phyloP scores from a whole-genome alignment of 2,888 invertebrate genomes.

The Elegia similella region DNA sequence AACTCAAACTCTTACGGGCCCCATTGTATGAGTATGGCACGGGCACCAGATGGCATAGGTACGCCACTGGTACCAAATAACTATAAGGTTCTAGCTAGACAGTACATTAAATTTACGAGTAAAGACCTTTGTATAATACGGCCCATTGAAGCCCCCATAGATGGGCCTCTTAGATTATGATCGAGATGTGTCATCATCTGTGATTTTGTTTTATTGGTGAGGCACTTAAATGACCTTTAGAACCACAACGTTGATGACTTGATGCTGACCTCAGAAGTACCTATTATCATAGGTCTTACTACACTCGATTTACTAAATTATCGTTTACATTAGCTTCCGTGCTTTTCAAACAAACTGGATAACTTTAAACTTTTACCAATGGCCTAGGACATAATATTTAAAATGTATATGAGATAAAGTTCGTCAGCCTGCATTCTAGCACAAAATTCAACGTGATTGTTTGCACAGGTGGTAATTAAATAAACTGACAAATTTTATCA shows the following conservation, averaged over 20 bases:
- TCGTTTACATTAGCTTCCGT: background rate
- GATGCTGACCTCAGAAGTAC: background rate
- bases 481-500: slow-evolving; percentile 57
- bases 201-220: background rate
- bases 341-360: background rate
- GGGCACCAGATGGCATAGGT: too few relatives aligned
- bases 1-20: too few relatives aligned
- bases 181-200: slow-evolving; percentile 9
- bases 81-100: too few relatives aligned
- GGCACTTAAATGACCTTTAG: background rate
- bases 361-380: too few relatives aligned
- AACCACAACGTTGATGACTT: background rate
- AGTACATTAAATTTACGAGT: too few relatives aligned
- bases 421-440: background rate
- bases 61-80: too few relatives aligned
- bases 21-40: too few relatives aligned
- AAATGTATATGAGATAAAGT: background rate
- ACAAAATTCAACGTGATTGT: slow-evolving; percentile 34
- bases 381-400: too few relatives aligned
- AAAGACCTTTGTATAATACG: too few relatives aligned
- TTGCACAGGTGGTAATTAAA: slow-evolving; percentile 60
- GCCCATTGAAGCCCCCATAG: background rate
- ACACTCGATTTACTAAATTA: background rate
- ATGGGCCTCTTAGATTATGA: background rate
- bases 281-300: background rate